Base-by-base conservation (phyloP, 2,113 vertebrate genomes). In the Centropristis striata region DNA sequence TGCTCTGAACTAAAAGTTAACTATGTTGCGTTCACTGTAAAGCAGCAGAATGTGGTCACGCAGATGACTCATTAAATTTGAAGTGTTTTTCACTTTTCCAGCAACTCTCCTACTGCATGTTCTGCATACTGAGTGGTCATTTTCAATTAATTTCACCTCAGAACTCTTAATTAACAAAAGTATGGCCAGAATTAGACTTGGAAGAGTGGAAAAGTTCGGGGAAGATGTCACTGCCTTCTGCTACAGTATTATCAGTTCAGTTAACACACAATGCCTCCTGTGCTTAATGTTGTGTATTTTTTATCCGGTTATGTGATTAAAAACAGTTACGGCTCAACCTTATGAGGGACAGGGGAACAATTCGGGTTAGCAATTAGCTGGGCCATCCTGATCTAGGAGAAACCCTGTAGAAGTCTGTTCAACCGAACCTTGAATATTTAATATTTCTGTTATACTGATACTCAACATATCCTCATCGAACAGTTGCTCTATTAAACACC, bases 61-160 rank as follows among this genome's bases (percentile, higher is more conserved):
- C 69, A 21, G 69, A 81, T 53, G 71, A 87, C 61, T 81, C 66
- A 69, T 79, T 86, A 57, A 72, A 76, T 76, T 9, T 71, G n/a
- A 84, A 86, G 69, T 64, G 37, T 57, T 71, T 79, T 70, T 66
- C 68, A 74, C 72, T 78, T 74, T 57, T 37, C 60, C 32, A 39
- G 57, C 54, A 57, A 59, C 71, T 71, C 44, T 79, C 32, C 15
- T 18, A 9, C 41, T 63, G 49, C 65, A 54, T 51, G 11, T 44
- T 68, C 50, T 65, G 76, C 51, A 70, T 81, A 76, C 46, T 44
- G 53, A 63, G 54, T 36, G 21, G 21, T 23, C 28, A 27, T 78
- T 68, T 80, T 70, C 46, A 59, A 73, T 73, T 27, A 39, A 71
- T 55, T 77, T 55, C 15, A 21, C 32, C 28, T 51, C 41, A 5